These are phyloP conservation scores for Drosophila neoperkinsi DNA, from an alignment of 2,888 invertebrate genomes.

Conservation along the genomic window DNA sequence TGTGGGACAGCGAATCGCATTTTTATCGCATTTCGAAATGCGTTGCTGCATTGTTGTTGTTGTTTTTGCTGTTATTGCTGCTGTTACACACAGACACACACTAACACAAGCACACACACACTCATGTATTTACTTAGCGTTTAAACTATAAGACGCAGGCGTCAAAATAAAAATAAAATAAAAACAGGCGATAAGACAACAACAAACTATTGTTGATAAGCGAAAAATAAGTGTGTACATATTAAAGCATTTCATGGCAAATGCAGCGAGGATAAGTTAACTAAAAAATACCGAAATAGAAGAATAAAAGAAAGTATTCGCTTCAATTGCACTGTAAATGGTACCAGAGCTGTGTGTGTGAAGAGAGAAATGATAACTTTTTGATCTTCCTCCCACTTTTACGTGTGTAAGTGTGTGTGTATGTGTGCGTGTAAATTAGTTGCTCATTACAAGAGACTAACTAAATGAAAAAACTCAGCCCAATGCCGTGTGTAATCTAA, in stretches of 20 bases:
- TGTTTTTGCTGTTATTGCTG: slow-evolving; percentile 11
- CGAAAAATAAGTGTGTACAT: slow-evolving; percentile 16
- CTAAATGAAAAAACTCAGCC: slow-evolving; percentile 28
- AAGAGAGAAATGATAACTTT: not conserved
- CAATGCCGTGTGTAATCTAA: slow-evolving; percentile 59
- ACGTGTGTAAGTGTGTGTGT: not conserved
- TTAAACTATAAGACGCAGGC: slow-evolving; percentile 56
- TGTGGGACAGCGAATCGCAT: slow-evolving; percentile 64
- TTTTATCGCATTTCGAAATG: slow-evolving; percentile 67
- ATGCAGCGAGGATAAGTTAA: slow-evolving; percentile 24
- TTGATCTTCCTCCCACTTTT: not conserved
- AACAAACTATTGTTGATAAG: slow-evolving; percentile 59
- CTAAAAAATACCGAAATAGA: slow-evolving; percentile 3
- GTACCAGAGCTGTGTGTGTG: not conserved
- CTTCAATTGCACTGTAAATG: not conserved
- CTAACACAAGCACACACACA: slow-evolving; percentile 2
- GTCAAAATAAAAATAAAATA: slow-evolving; percentile 46
- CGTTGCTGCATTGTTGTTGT: slow-evolving; percentile 32
- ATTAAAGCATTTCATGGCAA: slow-evolving; percentile 18
- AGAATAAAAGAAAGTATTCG: not conserved
- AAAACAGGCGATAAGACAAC: slow-evolving; percentile 66
- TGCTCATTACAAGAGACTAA: slow-evolving; percentile 22
- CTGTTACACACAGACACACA: slow-evolving; percentile 24
- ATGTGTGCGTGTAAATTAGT: not conserved
- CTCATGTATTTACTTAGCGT: slow-evolving; percentile 44